Evolutionary conservation across 2,797 vertebrate species (phyloP).

Genomic region (Arctocebus calabarensis): DNA sequence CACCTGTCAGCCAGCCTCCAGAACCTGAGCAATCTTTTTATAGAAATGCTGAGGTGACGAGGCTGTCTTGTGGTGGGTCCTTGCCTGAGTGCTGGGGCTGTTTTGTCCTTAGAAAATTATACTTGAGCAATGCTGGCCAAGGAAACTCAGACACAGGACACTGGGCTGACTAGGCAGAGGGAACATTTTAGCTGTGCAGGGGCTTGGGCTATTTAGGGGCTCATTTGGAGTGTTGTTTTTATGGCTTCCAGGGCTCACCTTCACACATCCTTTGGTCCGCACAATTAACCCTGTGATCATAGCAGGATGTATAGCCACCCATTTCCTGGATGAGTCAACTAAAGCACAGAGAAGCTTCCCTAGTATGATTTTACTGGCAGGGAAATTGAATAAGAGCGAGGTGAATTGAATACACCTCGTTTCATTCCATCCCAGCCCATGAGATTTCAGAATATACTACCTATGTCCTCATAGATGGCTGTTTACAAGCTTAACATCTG

Average conservation of each 20-base stretch:
- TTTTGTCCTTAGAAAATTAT: slow-evolving; percentile 67
- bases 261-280: background rate
- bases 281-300: background rate
- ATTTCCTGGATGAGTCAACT: slow-evolving; percentile 59
- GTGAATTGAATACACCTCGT: background rate
- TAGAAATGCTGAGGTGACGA: slow-evolving; percentile 78
- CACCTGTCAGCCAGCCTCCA: slow-evolving; percentile 64
- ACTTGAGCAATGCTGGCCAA: background rate
- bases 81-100: slow-evolving; percentile 11
- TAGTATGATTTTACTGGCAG: background rate
- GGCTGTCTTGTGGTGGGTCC: slow-evolving; percentile 67
- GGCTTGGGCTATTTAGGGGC: background rate
- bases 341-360: slow-evolving; percentile 18
- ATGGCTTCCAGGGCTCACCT: background rate
- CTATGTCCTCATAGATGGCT: background rate
- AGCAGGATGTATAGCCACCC: background rate
- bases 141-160: background rate
- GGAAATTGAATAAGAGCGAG: background rate
- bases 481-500: background rate
- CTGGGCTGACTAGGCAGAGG: background rate
- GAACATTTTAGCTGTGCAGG: background rate
- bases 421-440: background rate
- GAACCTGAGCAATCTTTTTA: slow-evolving; percentile 77
- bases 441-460: background rate
- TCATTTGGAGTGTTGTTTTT: background rate